These are phyloP conservation scores for Oligia strigilis DNA, from an alignment of 2,888 invertebrate species.

Conservation along the genomic window DNA sequence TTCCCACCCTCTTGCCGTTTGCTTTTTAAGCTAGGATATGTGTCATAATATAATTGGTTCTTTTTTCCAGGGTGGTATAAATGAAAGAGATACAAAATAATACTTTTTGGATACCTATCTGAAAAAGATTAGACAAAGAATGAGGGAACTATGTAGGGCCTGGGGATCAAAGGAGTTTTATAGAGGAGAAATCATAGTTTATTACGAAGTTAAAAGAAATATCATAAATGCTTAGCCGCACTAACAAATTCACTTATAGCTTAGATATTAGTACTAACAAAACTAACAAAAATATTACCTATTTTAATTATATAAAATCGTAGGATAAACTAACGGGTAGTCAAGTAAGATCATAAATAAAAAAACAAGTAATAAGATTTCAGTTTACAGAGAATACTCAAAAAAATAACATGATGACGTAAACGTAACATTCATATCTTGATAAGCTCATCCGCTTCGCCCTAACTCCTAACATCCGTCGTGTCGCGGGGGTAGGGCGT, in stretches of 20 bases:
- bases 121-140: constrained; percentile 57
- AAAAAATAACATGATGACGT: constrained; percentile 77
- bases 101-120: constrained; percentile 59
- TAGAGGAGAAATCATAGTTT: constrained; percentile 38
- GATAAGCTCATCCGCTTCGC: constrained; percentile 89
- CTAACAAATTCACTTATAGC: constrained; percentile 73
- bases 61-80: constrained; percentile 87
- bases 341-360: constrained; percentile 49
- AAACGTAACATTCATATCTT: constrained; percentile 80
- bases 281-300: constrained; percentile 48
- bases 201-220: constrained; percentile 50
- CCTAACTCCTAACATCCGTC: constrained; percentile 87
- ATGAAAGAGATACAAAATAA: constrained; percentile 73
- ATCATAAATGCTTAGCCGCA: constrained; percentile 80
- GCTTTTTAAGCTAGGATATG: constrained; percentile 49
- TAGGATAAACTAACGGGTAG: constrained; percentile 58
- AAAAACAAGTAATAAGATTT: constrained; percentile 64
- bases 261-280: constrained; percentile 62
- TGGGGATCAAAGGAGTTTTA: constrained; percentile 50
- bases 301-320: constrained; percentile 22
- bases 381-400: constrained; percentile 74
- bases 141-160: constrained; percentile 31
- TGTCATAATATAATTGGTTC: constrained; percentile 68
- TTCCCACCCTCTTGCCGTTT: constrained; percentile 45
- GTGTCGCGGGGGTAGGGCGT: constrained; percentile 65